These are phyloP conservation scores for Brachionus sp. DNA, from an alignment of 1,140 invertebrate genomes.

Conservation along the genomic window DNA sequence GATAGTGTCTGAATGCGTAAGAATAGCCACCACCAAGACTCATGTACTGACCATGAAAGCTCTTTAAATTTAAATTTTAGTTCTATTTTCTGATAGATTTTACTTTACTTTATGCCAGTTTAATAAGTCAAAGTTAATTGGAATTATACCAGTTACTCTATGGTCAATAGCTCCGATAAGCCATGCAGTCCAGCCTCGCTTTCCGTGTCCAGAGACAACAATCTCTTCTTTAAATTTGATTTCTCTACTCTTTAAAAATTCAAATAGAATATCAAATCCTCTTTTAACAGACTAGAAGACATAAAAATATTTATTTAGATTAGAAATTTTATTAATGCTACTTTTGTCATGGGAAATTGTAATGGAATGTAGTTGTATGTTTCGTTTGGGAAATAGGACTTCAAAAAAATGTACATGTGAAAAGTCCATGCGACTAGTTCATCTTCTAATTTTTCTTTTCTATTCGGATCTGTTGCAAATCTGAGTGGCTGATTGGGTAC, in stretches of 20 bases:
- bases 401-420: not conserved
- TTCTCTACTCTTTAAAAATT: not conserved
- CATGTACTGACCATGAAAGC: conserved; percentile 25
- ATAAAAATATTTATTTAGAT: not conserved
- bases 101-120: conserved; percentile 32
- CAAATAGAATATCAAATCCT: not conserved
- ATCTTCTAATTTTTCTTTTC: not conserved
- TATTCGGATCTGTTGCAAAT: not conserved
- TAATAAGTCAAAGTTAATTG: conserved; percentile 18
- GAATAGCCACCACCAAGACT: conserved; percentile 24
- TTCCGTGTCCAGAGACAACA: conserved; percentile 4
- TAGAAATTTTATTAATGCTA: not conserved
- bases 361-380: not conserved
- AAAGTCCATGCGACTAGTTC: conserved; percentile 13
- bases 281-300: conserved; percentile 9
- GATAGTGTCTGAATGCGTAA: not conserved
- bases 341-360: conserved; percentile 8
- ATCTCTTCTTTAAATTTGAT: not conserved
- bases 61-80: not conserved
- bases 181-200: conserved; percentile 26
- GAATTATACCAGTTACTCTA: not conserved
- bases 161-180: not conserved
- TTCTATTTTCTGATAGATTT: not conserved
- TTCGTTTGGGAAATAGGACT: not conserved
- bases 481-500: conserved; percentile 7